A percentile compares a stretch with the other conserved stretches of the same genome.
phyloP scores from a whole-genome alignment of 2,888 invertebrate species.

The Leucoptera coffeella region DNA sequence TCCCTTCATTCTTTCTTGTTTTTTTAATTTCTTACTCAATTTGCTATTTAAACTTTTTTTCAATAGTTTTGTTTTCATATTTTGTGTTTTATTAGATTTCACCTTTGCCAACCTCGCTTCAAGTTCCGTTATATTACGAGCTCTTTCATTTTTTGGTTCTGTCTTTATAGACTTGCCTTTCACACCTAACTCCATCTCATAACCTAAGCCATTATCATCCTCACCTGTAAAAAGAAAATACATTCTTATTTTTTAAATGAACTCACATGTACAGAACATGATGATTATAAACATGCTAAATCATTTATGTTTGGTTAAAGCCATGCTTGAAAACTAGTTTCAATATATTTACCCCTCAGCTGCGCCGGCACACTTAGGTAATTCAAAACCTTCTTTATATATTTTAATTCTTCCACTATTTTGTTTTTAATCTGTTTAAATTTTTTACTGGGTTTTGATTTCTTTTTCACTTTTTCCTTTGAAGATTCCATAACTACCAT shows the following conservation, averaged over 20 bases:
- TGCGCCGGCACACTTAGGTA: conserved; percentile 44
- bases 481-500: background rate
- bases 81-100: conserved; percentile 54
- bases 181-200: conserved; percentile 21
- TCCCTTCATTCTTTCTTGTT: conserved; percentile 36
- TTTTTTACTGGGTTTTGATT: no score
- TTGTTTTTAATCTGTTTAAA: background rate
- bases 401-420: conserved; percentile 41
- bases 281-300: no score
- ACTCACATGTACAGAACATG: no score
- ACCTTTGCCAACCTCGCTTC: conserved; percentile 58
- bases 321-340: conserved; percentile 1
- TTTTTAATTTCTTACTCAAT: conserved; percentile 61
- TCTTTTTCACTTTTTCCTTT: background rate
- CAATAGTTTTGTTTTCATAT: conserved; percentile 58
- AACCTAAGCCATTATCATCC: conserved; percentile 26
- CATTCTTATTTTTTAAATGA: no score
- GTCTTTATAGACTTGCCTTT: conserved; percentile 15
- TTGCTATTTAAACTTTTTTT: conserved; percentile 63
- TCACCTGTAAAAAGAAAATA: conserved; percentile 16
- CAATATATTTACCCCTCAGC: conserved; percentile 21
- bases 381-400: conserved; percentile 54
- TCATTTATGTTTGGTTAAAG: no score
- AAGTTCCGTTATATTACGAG: conserved; percentile 58
- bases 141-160: conserved; percentile 30